Evolutionary conservation across 92 coral and sea anemone genomes (phyloP).

Genomic region (Epizoanthus ramosus): DNA sequence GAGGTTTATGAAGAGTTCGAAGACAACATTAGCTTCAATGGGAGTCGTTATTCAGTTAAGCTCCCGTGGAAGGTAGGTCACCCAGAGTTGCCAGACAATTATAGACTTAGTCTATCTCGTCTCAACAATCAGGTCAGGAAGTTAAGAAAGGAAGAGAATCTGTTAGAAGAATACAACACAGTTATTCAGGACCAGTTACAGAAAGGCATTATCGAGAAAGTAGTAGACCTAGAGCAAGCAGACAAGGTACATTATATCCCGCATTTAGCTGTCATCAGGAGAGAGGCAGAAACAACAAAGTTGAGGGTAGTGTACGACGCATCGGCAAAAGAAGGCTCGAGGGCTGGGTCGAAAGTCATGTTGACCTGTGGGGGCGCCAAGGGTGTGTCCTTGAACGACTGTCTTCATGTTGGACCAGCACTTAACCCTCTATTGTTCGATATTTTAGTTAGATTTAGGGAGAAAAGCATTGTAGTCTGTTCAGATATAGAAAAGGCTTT

Average conservation of each 20-base stretch:
- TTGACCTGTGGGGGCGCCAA: too few species aligned
- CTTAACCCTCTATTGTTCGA: too few species aligned
- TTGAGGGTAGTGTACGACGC: neutral
- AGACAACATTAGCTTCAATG: conserved; percentile 29
- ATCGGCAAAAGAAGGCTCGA: neutral
- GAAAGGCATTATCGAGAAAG: conserved; percentile 38
- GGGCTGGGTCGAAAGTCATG: too few species aligned
- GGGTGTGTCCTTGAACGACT: conserved; percentile 59
- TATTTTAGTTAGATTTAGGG: too few species aligned
- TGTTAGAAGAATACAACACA: neutral
- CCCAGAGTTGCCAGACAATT: conserved; percentile 19
- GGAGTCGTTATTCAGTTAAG: conserved; percentile 21
- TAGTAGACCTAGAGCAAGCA: conserved; percentile 33
- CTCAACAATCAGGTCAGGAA: conserved; percentile 27
- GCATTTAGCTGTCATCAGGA: conserved; percentile 22
- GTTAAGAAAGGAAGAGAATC: conserved; percentile 27
- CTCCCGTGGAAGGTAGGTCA: conserved; percentile 44
- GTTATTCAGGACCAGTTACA: conserved; percentile 34
- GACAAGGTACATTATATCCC: conserved; percentile 16
- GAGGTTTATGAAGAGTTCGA: conserved; percentile 40
- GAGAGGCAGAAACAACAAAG: conserved; percentile 1
- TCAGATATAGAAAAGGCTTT: too few species aligned
- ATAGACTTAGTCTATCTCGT: conserved; percentile 8
- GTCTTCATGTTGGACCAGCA: conserved; percentile 47
- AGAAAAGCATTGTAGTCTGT: too few species aligned